Percentiles rank a stretch among this genome's conserved stretches.
phyloP scores from a whole-genome alignment of 2,888 invertebrate genomes.

The Cylloceria caligata region DNA sequence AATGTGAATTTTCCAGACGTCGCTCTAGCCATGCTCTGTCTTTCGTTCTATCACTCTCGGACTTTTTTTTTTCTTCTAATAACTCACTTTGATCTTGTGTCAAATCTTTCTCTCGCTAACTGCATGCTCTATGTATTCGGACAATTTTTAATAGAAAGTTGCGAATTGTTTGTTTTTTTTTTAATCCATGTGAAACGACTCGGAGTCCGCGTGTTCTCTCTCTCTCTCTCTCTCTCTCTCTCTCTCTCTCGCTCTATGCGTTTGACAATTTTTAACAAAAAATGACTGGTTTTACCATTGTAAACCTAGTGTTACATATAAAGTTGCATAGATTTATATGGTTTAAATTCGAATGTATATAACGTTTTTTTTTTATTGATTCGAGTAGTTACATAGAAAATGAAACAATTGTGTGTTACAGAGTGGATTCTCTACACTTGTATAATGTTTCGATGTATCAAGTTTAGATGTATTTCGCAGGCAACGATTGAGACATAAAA shows the following conservation, averaged over 20 bases:
- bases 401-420: background rate
- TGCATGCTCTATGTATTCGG: background rate
- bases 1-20: conserved; percentile 66
- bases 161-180: no score
- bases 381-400: no score
- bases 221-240: no score
- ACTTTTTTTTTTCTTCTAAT: background rate
- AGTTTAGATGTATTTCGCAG: background rate
- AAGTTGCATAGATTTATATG: no score
- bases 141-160: background rate
- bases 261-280: no score
- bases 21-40: conserved; percentile 24
- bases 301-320: no score
- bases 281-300: no score
- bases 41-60: conserved; percentile 22
- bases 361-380: no score
- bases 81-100: background rate
- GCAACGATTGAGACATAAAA: background rate
- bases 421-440: background rate
- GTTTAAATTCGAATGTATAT: no score
- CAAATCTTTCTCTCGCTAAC: conserved; percentile 11
- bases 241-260: no score
- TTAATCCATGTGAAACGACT: no score
- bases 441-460: background rate
- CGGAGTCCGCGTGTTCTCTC: no score